phyloP scores from a whole-genome alignment of 1,140 invertebrate species.

The Musca vetustissima region DNA sequence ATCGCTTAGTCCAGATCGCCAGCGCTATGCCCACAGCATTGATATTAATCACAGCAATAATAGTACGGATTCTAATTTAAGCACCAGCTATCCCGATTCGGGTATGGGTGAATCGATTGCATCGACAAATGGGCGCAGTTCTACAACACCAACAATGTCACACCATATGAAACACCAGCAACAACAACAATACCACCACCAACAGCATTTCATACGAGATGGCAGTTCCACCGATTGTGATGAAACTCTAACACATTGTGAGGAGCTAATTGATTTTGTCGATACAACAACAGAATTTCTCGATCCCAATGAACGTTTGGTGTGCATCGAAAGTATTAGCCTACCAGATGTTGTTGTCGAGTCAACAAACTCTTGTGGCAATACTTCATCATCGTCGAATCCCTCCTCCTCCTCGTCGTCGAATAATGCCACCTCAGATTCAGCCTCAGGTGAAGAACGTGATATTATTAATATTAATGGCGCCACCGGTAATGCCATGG shows the following conservation, averaged over 20 bases:
- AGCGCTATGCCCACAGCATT: slow-evolving; percentile 30
- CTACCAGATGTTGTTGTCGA: slow-evolving; percentile 54
- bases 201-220: slow-evolving; percentile 43
- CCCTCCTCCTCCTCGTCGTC: too few relatives aligned
- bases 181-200: slow-evolving; percentile 27
- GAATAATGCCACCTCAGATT: slow-evolving; percentile 12
- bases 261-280: slow-evolving; percentile 37
- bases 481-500: slow-evolving; percentile 42
- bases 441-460: slow-evolving; percentile 16
- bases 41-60: slow-evolving; percentile 7
- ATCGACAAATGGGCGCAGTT: slow-evolving; percentile 20
- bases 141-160: slow-evolving; percentile 30
- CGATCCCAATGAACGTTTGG: slow-evolving; percentile 42
- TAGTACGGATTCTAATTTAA: slow-evolving; percentile 49
- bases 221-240: slow-evolving; percentile 46
- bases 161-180: slow-evolving; percentile 29
- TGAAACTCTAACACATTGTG: slow-evolving; percentile 49
- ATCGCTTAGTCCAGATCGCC: slow-evolving; percentile 39
- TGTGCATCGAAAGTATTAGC: slow-evolving; percentile 55
- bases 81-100: slow-evolving; percentile 49
- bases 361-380: slow-evolving; percentile 39
- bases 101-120: slow-evolving; percentile 40
- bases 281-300: slow-evolving; percentile 33
- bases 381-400: slow-evolving; percentile 23
- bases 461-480: slow-evolving; percentile 34